Evolutionary conservation across 2,888 invertebrate species (phyloP).

Genomic region (Cataglyphis rosenhaueri): DNA sequence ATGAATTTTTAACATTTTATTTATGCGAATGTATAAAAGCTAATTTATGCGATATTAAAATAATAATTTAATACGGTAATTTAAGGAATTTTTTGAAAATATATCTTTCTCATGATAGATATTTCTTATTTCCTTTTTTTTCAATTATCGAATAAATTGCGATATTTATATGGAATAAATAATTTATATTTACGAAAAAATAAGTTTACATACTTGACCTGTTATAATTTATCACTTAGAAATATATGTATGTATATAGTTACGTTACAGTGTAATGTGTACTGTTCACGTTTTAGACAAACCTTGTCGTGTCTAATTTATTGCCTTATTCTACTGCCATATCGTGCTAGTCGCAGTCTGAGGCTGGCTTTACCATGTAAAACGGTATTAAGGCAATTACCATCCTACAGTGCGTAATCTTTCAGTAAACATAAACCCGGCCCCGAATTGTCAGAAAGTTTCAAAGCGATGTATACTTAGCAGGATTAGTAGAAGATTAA

Average conservation of each 20-base stretch:
- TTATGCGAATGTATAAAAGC: neutral
- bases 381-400: slow-evolving; percentile 55
- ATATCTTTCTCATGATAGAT: neutral
- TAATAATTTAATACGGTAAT: neutral
- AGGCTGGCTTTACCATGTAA: slow-evolving; percentile 52
- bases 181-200: neutral
- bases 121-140: neutral
- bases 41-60: neutral
- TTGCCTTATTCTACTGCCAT: slow-evolving; percentile 44
- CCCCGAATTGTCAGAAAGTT: slow-evolving; percentile 49
- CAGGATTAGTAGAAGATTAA: slow-evolving; percentile 52
- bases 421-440: slow-evolving; percentile 53
- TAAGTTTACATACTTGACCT: slow-evolving; percentile 1
- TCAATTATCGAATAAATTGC: neutral
- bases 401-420: slow-evolving; percentile 54
- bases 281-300: slow-evolving; percentile 35
- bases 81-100: neutral
- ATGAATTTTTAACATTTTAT: neutral
- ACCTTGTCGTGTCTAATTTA: slow-evolving; percentile 47
- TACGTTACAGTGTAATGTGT: slow-evolving; percentile 11
- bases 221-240: slow-evolving; percentile 19
- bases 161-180: neutral
- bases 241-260: slow-evolving; percentile 1
- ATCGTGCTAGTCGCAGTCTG: slow-evolving; percentile 48
- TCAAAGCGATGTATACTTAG: slow-evolving; percentile 55